Conservation (phyloP, 1,140 invertebrate genomes). For the Bacillus rossius region DNA sequence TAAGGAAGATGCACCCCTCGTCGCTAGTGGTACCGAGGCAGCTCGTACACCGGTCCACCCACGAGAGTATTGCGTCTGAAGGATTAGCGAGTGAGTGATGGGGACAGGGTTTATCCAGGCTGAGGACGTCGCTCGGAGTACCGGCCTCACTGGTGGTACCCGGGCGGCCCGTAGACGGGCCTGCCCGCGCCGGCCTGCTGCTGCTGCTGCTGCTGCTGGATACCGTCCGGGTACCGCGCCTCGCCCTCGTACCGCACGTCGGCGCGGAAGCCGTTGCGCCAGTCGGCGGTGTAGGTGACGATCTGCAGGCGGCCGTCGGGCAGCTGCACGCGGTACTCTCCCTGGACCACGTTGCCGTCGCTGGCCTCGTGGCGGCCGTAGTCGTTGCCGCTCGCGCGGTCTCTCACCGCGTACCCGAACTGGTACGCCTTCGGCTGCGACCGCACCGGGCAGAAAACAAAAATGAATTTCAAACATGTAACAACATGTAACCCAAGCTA, state of each 20-base stretch:
- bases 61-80: too few relatives aligned
- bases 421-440: slow-evolving; percentile 70
- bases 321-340: slow-evolving; percentile 66
- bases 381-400: slow-evolving; percentile 63
- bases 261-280: slow-evolving; percentile 72
- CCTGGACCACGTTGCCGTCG: slow-evolving; percentile 62
- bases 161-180: background rate
- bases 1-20: too few relatives aligned
- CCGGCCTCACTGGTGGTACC: background rate
- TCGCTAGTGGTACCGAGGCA: too few relatives aligned
- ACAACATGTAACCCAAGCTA: too few relatives aligned
- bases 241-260: slow-evolving; percentile 71
- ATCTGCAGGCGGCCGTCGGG: slow-evolving; percentile 66
- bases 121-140: too few relatives aligned
- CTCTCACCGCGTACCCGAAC: slow-evolving; percentile 72
- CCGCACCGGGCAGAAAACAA: background rate
- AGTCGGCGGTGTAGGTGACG: slow-evolving; percentile 72
- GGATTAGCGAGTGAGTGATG: too few relatives aligned
- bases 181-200: background rate
- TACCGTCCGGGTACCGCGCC: slow-evolving; percentile 51
- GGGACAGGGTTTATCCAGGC: too few relatives aligned
- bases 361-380: slow-evolving; percentile 63
- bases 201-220: slow-evolving; percentile 22
- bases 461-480: too few relatives aligned
- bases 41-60: too few relatives aligned